Conservation (phyloP, 2,888 invertebrate genomes). For the Andrena bucephala region DNA sequence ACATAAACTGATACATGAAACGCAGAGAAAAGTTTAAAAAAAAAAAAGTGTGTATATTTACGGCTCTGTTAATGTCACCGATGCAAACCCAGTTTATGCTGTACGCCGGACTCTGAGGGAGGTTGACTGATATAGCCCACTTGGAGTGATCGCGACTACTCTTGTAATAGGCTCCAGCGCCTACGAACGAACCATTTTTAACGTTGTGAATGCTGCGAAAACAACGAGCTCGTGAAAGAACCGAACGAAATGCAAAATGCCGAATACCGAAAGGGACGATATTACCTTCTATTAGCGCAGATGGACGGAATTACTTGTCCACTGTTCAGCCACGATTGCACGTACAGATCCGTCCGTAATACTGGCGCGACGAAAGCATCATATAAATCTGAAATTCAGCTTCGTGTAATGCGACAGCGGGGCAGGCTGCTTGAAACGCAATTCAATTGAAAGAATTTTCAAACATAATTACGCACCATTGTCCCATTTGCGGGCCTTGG, state of each 20-base stretch:
- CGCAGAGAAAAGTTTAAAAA: slow-evolving; percentile 4
- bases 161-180: slow-evolving; percentile 87
- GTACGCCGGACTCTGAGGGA: slow-evolving; percentile 83
- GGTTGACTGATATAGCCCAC: slow-evolving; percentile 90
- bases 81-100: slow-evolving; percentile 92
- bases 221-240: not conserved
- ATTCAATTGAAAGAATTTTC: not conserved
- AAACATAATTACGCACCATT: slow-evolving; percentile 85
- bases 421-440: no score
- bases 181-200: slow-evolving; percentile 86
- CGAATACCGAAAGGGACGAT: not conserved
- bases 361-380: slow-evolving; percentile 91
- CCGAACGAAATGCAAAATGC: slow-evolving; percentile 13
- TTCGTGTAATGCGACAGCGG: not conserved
- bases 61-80: slow-evolving; percentile 97
- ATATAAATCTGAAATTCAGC: slow-evolving; percentile 89
- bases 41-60: slow-evolving; percentile 82
- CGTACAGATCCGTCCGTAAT: slow-evolving; percentile 90
- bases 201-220: slow-evolving; percentile 89
- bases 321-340: slow-evolving; percentile 96
- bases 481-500: slow-evolving; percentile 88
- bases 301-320: slow-evolving; percentile 92
- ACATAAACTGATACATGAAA: not conserved
- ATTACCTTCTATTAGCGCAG: slow-evolving; percentile 86
- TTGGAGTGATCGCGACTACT: slow-evolving; percentile 94